Conservation (phyloP, 2,888 invertebrate species). For the Thera obeliscata region DNA sequence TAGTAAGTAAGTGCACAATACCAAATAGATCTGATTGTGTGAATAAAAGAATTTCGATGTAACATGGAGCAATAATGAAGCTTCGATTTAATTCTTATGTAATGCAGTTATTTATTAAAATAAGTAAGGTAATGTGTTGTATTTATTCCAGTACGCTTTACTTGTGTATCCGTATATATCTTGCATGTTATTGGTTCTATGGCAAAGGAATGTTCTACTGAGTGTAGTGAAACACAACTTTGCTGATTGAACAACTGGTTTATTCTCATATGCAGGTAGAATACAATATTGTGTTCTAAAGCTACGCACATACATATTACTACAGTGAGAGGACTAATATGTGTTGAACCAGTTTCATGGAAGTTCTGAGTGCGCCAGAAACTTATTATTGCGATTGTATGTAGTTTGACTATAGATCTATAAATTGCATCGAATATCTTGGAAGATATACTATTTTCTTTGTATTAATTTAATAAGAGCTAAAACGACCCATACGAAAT, state of each 20-base stretch:
- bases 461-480: conserved; percentile 22
- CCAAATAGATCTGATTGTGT: conserved; percentile 63
- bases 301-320: too few species aligned
- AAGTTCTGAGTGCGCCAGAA: not conserved
- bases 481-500: conserved; percentile 22
- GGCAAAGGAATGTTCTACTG: not conserved
- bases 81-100: conserved; percentile 52
- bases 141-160: conserved; percentile 26
- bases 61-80: conserved; percentile 59
- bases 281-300: too few species aligned
- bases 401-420: not conserved
- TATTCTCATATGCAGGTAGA: too few species aligned
- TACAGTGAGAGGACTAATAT: too few species aligned
- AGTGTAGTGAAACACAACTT: too few species aligned
- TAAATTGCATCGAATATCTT: conserved; percentile 8
- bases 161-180: not conserved
- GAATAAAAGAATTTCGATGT: conserved; percentile 52
- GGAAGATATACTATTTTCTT: conserved; percentile 2
- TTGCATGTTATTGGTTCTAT: conserved; percentile 1
- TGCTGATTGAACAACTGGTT: too few species aligned
- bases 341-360: not conserved
- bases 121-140: conserved; percentile 27
- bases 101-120: conserved; percentile 39
- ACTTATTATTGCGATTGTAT: not conserved
- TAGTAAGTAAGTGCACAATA: conserved; percentile 46